Conservation (phyloP, 1,140 invertebrate genomes). For the Drosophila simulans region DNA sequence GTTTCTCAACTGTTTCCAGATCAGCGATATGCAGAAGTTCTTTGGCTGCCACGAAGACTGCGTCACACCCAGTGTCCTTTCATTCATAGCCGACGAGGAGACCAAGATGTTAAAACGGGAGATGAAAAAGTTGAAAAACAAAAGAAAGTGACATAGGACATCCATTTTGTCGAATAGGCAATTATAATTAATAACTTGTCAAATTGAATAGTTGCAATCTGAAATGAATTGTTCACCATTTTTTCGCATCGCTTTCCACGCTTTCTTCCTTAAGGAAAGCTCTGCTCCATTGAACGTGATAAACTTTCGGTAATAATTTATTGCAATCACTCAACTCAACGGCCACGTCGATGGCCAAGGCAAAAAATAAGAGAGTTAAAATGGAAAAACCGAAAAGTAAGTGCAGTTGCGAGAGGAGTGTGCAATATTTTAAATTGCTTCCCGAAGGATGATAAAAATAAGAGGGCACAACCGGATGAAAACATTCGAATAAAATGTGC, state of each 20-base stretch:
- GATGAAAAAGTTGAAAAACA: neutral
- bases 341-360: constrained; percentile 44
- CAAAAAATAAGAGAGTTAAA: constrained; percentile 13
- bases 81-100: neutral
- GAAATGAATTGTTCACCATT: neutral
- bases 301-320: constrained; percentile 73
- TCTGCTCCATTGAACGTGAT: constrained; percentile 49
- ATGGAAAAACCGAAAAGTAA: constrained; percentile 39
- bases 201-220: neutral
- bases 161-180: neutral
- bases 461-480: constrained; percentile 8
- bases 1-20: neutral
- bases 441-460: constrained; percentile 53
- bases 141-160: neutral
- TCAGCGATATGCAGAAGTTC: constrained; percentile 17
- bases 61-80: constrained; percentile 2
- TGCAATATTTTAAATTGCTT: constrained; percentile 78
- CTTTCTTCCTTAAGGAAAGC: constrained; percentile 12
- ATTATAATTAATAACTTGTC: no score
- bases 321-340: constrained; percentile 78
- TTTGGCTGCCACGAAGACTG: constrained; percentile 18
- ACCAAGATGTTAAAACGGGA: neutral
- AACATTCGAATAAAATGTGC: constrained; percentile 71
- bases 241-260: neutral
- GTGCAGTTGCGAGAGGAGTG: constrained; percentile 42